phyloP scores from a whole-genome alignment of 1,140 invertebrate genomes.

The Drosophila leontia region DNA sequence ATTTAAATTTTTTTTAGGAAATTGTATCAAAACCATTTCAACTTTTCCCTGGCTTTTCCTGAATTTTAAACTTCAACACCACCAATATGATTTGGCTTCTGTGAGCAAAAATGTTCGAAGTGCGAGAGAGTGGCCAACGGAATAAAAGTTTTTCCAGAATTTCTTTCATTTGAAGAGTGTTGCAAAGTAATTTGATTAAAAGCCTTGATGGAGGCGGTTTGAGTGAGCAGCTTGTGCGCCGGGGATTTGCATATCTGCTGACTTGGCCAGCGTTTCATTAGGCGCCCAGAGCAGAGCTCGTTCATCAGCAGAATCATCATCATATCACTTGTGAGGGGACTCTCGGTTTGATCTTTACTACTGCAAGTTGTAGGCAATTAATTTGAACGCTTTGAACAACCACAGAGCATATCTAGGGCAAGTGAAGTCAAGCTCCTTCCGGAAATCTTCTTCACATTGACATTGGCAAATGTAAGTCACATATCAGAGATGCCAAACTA shows the following conservation, averaged over 20 bases:
- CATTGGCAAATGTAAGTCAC: constrained; percentile 56
- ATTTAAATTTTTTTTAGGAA: background rate
- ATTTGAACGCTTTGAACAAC: constrained; percentile 66
- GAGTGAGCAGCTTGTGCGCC: constrained; percentile 21
- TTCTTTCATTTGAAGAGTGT: constrained; percentile 43
- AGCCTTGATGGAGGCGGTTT: constrained; percentile 43
- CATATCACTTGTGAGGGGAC: constrained; percentile 24
- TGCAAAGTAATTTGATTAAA: constrained; percentile 80
- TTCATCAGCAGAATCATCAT: constrained; percentile 52
- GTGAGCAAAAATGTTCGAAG: constrained; percentile 47
- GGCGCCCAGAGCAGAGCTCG: constrained; percentile 23
- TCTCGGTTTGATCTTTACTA: constrained; percentile 17
- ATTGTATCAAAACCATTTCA: background rate
- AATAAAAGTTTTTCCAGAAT: constrained; percentile 60
- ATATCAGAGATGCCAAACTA: constrained; percentile 19
- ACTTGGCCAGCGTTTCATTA: constrained; percentile 59
- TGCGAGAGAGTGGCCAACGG: constrained; percentile 47
- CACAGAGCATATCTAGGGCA: constrained; percentile 33
- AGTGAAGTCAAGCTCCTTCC: constrained; percentile 15
- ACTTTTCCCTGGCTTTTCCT: constrained; percentile 1
- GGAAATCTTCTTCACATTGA: constrained; percentile 37
- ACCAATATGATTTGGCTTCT: constrained; percentile 9
- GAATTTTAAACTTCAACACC: constrained; percentile 2
- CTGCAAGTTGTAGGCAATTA: constrained; percentile 61
- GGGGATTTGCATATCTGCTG: constrained; percentile 74